phyloP scores from a whole-genome alignment of 2,113 vertebrate genomes.

The Helogale parvula region DNA sequence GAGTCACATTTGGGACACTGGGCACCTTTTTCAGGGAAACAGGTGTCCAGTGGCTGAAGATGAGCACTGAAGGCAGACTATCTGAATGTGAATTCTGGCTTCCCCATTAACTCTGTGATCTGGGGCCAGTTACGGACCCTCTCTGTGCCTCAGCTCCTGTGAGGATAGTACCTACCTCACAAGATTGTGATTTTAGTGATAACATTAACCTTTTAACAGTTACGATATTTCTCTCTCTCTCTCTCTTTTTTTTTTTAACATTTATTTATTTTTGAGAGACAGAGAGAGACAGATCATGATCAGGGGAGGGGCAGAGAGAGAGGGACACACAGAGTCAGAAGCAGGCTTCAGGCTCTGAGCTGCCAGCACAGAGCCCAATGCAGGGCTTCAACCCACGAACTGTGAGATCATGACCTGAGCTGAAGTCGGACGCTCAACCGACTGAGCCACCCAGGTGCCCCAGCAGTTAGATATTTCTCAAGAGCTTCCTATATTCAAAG shows the following conservation, averaged over 20 bases:
- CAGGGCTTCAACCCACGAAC: too few species aligned
- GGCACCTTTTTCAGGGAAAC: background rate
- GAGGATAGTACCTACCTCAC: background rate
- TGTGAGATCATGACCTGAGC: too few species aligned
- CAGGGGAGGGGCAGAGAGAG: too few species aligned
- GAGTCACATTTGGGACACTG: background rate
- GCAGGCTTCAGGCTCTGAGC: too few species aligned
- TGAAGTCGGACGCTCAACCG: too few species aligned
- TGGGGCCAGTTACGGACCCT: background rate
- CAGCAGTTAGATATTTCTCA: background rate
- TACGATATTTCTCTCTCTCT: too few species aligned
- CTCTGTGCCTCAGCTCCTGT: background rate
- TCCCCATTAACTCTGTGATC: background rate
- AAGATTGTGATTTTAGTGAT: background rate
- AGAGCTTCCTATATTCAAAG: background rate
- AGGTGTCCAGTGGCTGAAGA: background rate
- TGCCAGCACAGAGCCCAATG: too few species aligned
- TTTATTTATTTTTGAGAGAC: too few species aligned
- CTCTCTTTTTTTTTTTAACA: too few species aligned
- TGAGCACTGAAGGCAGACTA: background rate
- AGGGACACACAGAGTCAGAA: too few species aligned
- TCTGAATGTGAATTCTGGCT: background rate
- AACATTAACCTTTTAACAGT: background rate
- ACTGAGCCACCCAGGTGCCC: too few species aligned
- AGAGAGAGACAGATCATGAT: too few species aligned